Conservation (phyloP, 2,113 vertebrate species). For the Petroica traversi region DNA sequence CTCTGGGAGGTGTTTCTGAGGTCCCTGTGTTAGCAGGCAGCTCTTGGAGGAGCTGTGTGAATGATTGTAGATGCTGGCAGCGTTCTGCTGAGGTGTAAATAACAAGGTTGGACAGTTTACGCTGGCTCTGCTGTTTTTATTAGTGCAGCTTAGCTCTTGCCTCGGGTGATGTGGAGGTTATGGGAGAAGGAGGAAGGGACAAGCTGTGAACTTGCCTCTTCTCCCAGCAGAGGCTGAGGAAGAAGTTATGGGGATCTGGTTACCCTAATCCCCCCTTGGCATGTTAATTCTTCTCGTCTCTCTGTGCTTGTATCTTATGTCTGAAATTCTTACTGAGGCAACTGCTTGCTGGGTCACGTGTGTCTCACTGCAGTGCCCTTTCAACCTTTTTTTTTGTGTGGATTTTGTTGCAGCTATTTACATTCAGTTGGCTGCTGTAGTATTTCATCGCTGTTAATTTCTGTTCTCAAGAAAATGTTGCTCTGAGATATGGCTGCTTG, state of each 20-base stretch:
- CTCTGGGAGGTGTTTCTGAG: neutral
- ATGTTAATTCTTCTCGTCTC: neutral
- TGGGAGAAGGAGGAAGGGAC: constrained; percentile 12
- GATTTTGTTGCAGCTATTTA: neutral
- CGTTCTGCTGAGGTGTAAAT: constrained; percentile 46
- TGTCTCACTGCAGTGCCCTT: neutral
- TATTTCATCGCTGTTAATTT: neutral
- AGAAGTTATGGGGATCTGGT: neutral
- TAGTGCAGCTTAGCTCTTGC: neutral
- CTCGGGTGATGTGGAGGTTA: neutral
- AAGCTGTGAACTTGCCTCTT: neutral
- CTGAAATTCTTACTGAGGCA: neutral
- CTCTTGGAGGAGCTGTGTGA: neutral
- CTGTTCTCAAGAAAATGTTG: neutral
- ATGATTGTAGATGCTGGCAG: neutral
- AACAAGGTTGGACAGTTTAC: constrained; percentile 41
- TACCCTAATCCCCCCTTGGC: neutral
- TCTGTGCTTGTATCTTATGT: neutral
- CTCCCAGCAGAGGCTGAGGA: neutral
- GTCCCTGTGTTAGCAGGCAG: neutral
- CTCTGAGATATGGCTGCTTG: neutral
- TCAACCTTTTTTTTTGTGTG: neutral
- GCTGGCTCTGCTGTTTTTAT: constrained; percentile 42
- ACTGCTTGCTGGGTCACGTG: neutral
- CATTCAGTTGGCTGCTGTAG: neutral